A percentile compares a stretch with the other conserved stretches of the same genome.
Conservation (phyloP, 2,888 invertebrate genomes). For the Heliothis peltigera region DNA sequence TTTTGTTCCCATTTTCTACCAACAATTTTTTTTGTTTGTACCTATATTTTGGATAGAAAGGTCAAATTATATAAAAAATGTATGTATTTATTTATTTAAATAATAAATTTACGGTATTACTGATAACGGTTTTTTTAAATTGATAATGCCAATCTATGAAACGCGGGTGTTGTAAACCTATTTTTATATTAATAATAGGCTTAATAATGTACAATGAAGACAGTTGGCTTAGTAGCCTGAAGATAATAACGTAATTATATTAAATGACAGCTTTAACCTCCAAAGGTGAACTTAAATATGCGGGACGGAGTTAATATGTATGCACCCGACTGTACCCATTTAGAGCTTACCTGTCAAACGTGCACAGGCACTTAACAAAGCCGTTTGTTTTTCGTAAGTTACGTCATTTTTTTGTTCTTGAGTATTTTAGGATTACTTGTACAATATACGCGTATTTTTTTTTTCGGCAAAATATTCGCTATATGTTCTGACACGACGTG, state of each 20-base stretch:
- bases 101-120: slow-evolving; percentile 5
- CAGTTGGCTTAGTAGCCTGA: slow-evolving; percentile 27
- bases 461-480: not conserved
- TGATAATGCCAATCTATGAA: slow-evolving; percentile 12
- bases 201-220: slow-evolving; percentile 20
- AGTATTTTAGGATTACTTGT: slow-evolving; percentile 19
- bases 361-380: slow-evolving; percentile 45
- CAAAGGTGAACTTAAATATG: slow-evolving; percentile 53
- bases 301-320: slow-evolving; percentile 32
- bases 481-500: not conserved
- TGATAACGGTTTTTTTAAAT: slow-evolving; percentile 9
- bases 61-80: too few species aligned
- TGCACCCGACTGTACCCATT: slow-evolving; percentile 36
- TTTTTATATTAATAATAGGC: slow-evolving; percentile 14
- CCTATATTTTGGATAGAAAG: too few species aligned
- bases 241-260: slow-evolving; percentile 51
- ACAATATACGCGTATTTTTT: not conserved
- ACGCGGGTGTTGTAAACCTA: slow-evolving; percentile 26
- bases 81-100: too few species aligned
- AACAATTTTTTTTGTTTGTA: too few species aligned
- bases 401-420: slow-evolving; percentile 31
- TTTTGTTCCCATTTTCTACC: not conserved
- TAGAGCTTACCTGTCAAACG: slow-evolving; percentile 50
- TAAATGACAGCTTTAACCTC: slow-evolving; percentile 47
- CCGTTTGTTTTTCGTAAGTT: slow-evolving; percentile 35